Base-by-base conservation (phyloP, 2,888 invertebrate species). In the Rhagonycha fulva region DNA sequence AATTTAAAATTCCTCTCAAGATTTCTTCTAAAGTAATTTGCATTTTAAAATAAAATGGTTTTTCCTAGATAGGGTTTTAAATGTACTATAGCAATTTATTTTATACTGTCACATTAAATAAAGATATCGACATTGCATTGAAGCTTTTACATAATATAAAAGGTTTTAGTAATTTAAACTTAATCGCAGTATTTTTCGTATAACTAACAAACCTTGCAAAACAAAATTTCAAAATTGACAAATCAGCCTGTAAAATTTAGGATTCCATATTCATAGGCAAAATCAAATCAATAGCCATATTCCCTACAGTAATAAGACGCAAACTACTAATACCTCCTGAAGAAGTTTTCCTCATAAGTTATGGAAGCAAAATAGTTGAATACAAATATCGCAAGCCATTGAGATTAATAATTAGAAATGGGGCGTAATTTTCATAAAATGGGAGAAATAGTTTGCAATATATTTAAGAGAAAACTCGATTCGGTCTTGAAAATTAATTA, bases 81-180 rank as follows among this genome's bases (percentile, higher is more conserved):
- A 66, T 30, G 30, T 66, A 47, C 66, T 47, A 47, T 47, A 4
- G 61, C 71, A 66, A 71, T 71, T 71, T 66, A 71, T 71, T 71
- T 71, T 66, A 71, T 66, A 66, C 71, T 66, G 71, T 71, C 47
- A 66, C 71, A 66, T 71, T 71, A 71, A 71, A 71, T 71, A 71
- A 71, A 66, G 47, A 14, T 66, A 66, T 14, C 47, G 66, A 66
- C 63, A 23, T 47, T 70, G 28, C 60, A 23, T 66, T 71, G 47
- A 47, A 47, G 47, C 47, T 47, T 47, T 47, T 47, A 47, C 47
- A 47, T 47, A 47, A 47, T 47, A 47, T 47, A 47, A 47, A 47
- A 47, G 47, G 47, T n/a, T 47, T 47, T 47, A n/a, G 47, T 47
- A 47, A 47, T 47, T 47, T 47, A 47, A 47, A n/a, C 47, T 47